These are phyloP conservation scores for Papilio xuthus DNA, from an alignment of 1,140 invertebrate genomes.

Conservation along the genomic window DNA sequence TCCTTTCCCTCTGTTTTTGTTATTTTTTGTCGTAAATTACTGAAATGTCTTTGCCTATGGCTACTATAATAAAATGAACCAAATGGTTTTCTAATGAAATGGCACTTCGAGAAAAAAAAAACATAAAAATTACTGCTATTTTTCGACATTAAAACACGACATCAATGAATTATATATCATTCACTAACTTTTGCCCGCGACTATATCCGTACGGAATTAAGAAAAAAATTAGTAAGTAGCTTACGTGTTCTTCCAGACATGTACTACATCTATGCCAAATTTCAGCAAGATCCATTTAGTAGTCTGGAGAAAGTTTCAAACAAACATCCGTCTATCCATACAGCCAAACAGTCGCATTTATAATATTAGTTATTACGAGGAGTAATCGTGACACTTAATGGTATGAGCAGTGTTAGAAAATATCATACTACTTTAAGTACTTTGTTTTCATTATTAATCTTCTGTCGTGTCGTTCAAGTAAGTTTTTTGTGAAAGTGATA, in stretches of 20 bases:
- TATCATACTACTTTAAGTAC: neutral
- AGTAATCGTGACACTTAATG: too few species aligned
- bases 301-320: too few species aligned
- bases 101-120: neutral
- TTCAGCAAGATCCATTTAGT: too few species aligned
- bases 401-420: neutral
- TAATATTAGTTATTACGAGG: too few species aligned
- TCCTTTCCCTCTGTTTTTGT: slow-evolving; percentile 27
- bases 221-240: too few species aligned
- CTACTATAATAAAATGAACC: slow-evolving; percentile 27
- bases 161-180: neutral
- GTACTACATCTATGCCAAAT: too few species aligned
- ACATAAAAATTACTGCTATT: slow-evolving; percentile 7
- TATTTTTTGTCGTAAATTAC: slow-evolving; percentile 34
- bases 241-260: too few species aligned
- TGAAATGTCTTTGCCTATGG: slow-evolving; percentile 23
- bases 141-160: neutral
- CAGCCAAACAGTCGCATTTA: too few species aligned
- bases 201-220: too few species aligned
- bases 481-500: neutral
- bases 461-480: slow-evolving; percentile 1
- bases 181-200: neutral
- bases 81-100: slow-evolving; percentile 29
- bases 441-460: too few species aligned
- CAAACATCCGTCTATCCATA: too few species aligned